These are phyloP conservation scores for Sarcophaga carnaria DNA, from an alignment of 2,888 invertebrate genomes.

Conservation along the genomic window DNA sequence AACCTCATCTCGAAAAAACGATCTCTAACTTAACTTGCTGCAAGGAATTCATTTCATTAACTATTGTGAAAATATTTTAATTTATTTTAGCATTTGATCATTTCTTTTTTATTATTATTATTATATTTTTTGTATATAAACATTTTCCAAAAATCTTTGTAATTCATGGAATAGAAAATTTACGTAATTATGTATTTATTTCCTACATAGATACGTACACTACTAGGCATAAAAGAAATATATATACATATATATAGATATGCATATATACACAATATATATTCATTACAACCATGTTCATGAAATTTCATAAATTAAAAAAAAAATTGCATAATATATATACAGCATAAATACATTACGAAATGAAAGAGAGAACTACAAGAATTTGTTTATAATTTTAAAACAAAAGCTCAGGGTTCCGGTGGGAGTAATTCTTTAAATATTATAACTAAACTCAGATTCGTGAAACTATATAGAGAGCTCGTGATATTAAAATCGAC, in stretches of 20 bases:
- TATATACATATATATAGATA: conserved; percentile 33
- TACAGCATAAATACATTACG: conserved; percentile 48
- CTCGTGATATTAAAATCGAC: too few species aligned
- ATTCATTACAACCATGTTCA: conserved; percentile 38
- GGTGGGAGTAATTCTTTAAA: too few species aligned
- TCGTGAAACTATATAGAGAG: too few species aligned
- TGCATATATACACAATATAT: conserved; percentile 12
- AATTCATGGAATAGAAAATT: conserved; percentile 56
- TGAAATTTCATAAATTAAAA: conserved; percentile 46
- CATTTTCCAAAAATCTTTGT: conserved; percentile 17
- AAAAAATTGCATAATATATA: conserved; percentile 53
- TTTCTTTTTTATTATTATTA: neutral
- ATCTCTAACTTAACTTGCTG: conserved; percentile 47
- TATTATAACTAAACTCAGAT: too few species aligned
- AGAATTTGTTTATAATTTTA: neutral
- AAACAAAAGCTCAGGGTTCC: too few species aligned
- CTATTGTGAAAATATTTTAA: conserved; percentile 25
- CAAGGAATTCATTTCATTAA: conserved; percentile 44
- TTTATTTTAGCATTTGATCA: conserved; percentile 30
- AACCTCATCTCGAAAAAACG: conserved; percentile 63
- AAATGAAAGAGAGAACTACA: conserved; percentile 18
- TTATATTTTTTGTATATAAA: conserved; percentile 57
- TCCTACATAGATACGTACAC: conserved; percentile 40
- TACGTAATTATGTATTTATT: conserved; percentile 57
- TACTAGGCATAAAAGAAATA: conserved; percentile 23